Evolutionary conservation across 37 sponge, comb jelly and placozoan species (phyloP).

Genomic region (Ianthella basta): DNA sequence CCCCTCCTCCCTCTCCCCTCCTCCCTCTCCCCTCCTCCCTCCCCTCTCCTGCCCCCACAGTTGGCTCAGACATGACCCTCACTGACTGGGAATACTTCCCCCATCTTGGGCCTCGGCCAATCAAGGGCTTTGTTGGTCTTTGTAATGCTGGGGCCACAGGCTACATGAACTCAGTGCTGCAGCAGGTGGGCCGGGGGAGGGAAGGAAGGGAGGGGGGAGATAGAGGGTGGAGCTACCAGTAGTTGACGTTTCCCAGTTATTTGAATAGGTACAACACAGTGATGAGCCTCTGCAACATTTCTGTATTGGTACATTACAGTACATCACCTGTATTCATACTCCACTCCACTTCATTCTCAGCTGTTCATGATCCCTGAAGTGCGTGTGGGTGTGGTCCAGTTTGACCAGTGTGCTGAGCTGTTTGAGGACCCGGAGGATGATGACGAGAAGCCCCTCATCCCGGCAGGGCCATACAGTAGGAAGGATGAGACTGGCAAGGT

Average conservation of each 20-base stretch:
- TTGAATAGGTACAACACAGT: too few species aligned
- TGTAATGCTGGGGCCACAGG: slow-evolving; percentile 99
- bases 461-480: slow-evolving; percentile 35
- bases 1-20: too few species aligned
- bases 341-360: background rate
- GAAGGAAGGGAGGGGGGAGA: too few species aligned
- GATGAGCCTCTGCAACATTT: too few species aligned
- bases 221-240: too few species aligned
- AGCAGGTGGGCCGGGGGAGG: slow-evolving; percentile 57
- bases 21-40: too few species aligned
- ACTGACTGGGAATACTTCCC: slow-evolving; percentile 94
- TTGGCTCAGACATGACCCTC: slow-evolving; percentile 40
- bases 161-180: slow-evolving; percentile 98
- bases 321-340: too few species aligned
- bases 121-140: slow-evolving; percentile 92
- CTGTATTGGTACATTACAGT: too few species aligned
- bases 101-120: slow-evolving; percentile 82
- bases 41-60: too few species aligned
- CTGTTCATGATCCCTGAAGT: slow-evolving; percentile 75
- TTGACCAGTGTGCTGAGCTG: slow-evolving; percentile 45
- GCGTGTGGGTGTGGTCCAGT: slow-evolving; percentile 43
- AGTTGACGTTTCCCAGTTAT: too few species aligned
- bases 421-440: slow-evolving; percentile 54
- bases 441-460: slow-evolving; percentile 30
- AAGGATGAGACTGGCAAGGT: slow-evolving; percentile 41